These are phyloP conservation scores for Drosophila melanica DNA, from an alignment of 1,140 invertebrate species.

Conservation along the genomic window DNA sequence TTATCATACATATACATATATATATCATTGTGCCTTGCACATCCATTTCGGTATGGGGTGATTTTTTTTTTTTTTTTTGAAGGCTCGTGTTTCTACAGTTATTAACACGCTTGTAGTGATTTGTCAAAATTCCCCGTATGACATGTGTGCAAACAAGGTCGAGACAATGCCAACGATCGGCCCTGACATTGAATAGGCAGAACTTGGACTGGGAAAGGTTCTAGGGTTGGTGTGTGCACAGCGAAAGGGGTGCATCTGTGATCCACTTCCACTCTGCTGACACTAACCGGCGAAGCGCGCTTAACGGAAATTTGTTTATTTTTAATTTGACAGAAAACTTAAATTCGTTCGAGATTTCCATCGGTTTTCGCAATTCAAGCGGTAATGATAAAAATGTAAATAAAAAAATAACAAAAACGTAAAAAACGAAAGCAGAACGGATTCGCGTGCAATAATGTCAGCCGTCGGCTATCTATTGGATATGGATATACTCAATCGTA, in stretches of 20 bases:
- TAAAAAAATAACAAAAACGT: constrained; percentile 8
- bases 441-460: neutral
- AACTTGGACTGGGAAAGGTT: constrained; percentile 4
- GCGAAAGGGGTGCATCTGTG: constrained; percentile 53
- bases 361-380: constrained; percentile 35
- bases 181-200: constrained; percentile 23
- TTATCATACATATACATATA: constrained; percentile 11
- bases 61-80: constrained; percentile 25
- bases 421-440: neutral
- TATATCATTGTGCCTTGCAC: constrained; percentile 4
- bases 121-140: constrained; percentile 73
- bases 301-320: constrained; percentile 67
- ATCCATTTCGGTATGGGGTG: constrained; percentile 15
- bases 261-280: constrained; percentile 37
- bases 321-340: constrained; percentile 70
- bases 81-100: constrained; percentile 44
- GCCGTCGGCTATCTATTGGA: neutral
- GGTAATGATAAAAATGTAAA: constrained; percentile 9
- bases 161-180: constrained; percentile 40
- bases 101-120: constrained; percentile 77
- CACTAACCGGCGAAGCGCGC: constrained; percentile 25
- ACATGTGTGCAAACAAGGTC: constrained; percentile 77
- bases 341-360: constrained; percentile 51
- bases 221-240: neutral
- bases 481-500: constrained; percentile 25